phyloP scores from a whole-genome alignment of 2,113 vertebrate species.

The Callorhinus ursinus region DNA sequence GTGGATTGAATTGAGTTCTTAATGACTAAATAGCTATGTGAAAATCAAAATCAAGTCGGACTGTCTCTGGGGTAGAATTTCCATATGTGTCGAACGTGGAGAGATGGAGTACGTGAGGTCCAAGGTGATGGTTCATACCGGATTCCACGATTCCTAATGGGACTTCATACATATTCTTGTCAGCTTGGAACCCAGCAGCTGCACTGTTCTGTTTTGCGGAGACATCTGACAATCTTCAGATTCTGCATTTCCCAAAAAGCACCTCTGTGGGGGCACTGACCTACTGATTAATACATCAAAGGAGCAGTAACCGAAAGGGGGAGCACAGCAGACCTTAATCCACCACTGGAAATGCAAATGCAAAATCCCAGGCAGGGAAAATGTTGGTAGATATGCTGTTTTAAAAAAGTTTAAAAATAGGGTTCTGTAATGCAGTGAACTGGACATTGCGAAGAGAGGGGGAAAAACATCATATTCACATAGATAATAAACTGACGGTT shows the following conservation, averaged over 20 bases:
- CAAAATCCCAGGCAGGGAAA: not conserved
- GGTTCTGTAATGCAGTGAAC: not conserved
- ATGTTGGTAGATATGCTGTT: not conserved
- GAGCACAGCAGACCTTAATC: not conserved
- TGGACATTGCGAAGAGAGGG: not conserved
- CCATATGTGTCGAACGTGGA: not conserved
- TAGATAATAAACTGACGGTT: not conserved
- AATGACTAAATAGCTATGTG: not conserved
- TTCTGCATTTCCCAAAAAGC: not conserved
- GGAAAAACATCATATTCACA: not conserved
- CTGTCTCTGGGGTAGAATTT: not conserved
- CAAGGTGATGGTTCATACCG: not conserved
- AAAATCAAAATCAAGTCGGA: not conserved
- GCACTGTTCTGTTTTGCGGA: not conserved
- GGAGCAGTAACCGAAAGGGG: not conserved
- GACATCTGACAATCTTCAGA: not conserved
- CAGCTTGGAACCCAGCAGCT: not conserved
- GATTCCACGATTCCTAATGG: not conserved
- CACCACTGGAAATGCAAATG: not conserved
- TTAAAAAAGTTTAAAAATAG: not conserved
- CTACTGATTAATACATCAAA: not conserved
- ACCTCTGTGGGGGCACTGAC: rapidly evolving
- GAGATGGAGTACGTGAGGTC: not conserved
- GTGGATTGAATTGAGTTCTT: not conserved
- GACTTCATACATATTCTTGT: not conserved